phyloP scores from a whole-genome alignment of 2,797 vertebrate genomes.

The Oreortyx pictus region DNA sequence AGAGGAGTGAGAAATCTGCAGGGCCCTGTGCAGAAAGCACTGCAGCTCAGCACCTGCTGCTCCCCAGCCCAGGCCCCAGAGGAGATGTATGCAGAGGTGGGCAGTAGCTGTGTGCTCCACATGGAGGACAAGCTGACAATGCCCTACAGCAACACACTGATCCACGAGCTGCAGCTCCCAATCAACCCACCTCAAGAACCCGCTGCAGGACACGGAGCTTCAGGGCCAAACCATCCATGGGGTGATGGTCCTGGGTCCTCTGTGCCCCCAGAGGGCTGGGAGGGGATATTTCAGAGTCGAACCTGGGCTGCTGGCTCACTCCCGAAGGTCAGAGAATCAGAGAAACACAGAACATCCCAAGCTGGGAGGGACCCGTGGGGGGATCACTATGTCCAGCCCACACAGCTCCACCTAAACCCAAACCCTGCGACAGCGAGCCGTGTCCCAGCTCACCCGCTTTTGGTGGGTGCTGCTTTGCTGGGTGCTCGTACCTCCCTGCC shows the following conservation, averaged over 20 bases:
- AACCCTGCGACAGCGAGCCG: too few relatives aligned
- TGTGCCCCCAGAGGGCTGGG: neutral
- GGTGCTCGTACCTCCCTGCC: neutral
- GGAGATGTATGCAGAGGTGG: conserved; percentile 11
- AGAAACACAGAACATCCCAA: too few relatives aligned
- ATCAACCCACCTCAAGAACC: neutral
- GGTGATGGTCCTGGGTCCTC: neutral
- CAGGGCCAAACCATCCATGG: conserved; percentile 59
- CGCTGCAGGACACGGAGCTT: neutral
- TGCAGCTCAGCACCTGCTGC: accelerated
- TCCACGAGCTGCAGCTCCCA: conserved; percentile 49
- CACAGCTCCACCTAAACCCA: too few relatives aligned
- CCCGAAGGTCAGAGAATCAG: neutral
- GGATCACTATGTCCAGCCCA: too few relatives aligned
- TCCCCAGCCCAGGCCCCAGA: conserved; percentile 51
- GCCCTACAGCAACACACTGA: conserved; percentile 44
- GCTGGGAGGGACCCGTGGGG: too few relatives aligned
- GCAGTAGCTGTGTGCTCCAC: neutral
- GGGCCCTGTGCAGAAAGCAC: neutral
- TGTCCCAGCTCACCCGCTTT: neutral
- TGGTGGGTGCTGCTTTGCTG: neutral
- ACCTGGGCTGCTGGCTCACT: neutral
- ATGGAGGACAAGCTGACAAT: conserved; percentile 48
- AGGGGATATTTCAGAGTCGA: accelerated
- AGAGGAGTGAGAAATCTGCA: neutral